A percentile compares a stretch with the other conserved stretches of the same genome.
Conservation (phyloP, 1,140 invertebrate genomes). For the Diprion similis region DNA sequence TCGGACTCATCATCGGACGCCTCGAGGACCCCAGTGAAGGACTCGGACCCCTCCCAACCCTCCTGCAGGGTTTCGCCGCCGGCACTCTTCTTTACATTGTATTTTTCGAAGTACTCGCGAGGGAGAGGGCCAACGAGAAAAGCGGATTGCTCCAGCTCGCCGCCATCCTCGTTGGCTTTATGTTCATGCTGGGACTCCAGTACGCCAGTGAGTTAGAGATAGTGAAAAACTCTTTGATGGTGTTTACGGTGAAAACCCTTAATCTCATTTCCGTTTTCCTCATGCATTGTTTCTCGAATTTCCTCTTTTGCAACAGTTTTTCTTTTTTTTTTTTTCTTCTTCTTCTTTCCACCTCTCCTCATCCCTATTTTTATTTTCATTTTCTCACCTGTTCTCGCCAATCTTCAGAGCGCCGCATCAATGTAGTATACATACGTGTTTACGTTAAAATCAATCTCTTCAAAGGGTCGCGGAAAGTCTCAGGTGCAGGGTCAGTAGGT, state of each 20-base stretch:
- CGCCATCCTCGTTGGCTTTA: conserved; percentile 76
- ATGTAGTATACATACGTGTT: too few species aligned
- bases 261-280: conserved; percentile 27
- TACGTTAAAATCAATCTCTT: too few species aligned
- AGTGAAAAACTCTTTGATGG: conserved; percentile 28
- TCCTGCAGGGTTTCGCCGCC: conserved; percentile 84
- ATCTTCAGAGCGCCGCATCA: too few species aligned
- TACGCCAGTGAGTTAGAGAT: conserved; percentile 72
- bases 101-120: conserved; percentile 88
- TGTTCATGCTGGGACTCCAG: conserved; percentile 79
- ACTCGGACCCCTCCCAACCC: conserved; percentile 52
- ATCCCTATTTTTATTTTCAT: neutral
- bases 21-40: conserved; percentile 59
- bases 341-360: neutral
- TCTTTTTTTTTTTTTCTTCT: conserved; percentile 12
- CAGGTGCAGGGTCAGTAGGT: neutral
- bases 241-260: neutral
- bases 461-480: too few species aligned
- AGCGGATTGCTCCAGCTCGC: conserved; percentile 74
- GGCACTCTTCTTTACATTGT: conserved; percentile 90
- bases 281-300: conserved; percentile 34
- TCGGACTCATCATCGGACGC: conserved; percentile 63
- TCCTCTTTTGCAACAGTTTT: neutral
- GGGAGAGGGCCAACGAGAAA: conserved; percentile 73
- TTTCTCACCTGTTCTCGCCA: neutral